Conservation (phyloP, 2,888 invertebrate genomes). For the Ditula angustiorana region DNA sequence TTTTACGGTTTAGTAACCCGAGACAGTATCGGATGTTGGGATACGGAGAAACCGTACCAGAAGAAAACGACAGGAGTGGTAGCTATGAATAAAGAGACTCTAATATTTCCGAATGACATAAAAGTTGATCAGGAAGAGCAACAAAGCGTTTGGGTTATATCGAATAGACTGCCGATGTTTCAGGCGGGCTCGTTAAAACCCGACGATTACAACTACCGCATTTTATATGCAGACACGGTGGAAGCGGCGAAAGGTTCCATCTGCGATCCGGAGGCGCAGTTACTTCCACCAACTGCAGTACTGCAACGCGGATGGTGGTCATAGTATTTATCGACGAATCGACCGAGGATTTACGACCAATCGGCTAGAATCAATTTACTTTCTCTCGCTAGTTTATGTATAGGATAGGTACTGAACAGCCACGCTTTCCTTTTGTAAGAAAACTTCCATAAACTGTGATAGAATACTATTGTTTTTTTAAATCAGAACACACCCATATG, state of each 20-base stretch:
- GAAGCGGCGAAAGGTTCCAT: slow-evolving; percentile 88
- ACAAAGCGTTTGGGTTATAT: slow-evolving; percentile 91
- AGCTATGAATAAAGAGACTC: slow-evolving; percentile 86
- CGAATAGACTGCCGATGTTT: slow-evolving; percentile 91
- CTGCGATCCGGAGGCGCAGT: slow-evolving; percentile 86
- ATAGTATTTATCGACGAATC: slow-evolving; percentile 50
- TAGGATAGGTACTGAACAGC: background rate
- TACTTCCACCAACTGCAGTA: slow-evolving; percentile 24
- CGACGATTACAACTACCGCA: slow-evolving; percentile 89
- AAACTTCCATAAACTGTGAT: background rate
- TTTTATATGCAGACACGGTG: slow-evolving; percentile 87
- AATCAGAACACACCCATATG: no score
- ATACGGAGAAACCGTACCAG: slow-evolving; percentile 89
- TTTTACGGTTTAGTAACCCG: slow-evolving; percentile 92
- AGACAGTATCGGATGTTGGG: slow-evolving; percentile 93
- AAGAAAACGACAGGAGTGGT: slow-evolving; percentile 87
- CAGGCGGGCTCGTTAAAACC: slow-evolving; percentile 87
- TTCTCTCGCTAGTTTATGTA: background rate
- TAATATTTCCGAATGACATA: slow-evolving; percentile 93
- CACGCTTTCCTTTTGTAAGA: background rate
- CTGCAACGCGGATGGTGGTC: slow-evolving; percentile 51
- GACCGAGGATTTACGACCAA: no score
- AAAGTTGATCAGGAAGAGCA: slow-evolving; percentile 89
- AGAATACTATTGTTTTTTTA: no score
- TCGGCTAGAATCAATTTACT: slow-evolving; percentile 3